These are phyloP conservation scores for Microtus californicus DNA, from an alignment of 2,797 vertebrate species.

Conservation along the genomic window DNA sequence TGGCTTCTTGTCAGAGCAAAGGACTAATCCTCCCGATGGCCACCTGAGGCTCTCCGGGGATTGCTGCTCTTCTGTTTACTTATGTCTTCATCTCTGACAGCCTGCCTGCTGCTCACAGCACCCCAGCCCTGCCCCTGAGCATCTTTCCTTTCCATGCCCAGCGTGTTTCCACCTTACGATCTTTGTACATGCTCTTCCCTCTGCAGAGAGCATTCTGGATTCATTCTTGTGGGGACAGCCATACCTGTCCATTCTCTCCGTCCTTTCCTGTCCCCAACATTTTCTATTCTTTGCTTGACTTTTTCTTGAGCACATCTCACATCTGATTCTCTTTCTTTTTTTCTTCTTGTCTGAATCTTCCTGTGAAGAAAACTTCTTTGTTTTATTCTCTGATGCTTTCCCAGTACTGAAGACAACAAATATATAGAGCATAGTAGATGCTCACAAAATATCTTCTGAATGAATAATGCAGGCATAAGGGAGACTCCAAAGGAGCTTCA, in stretches of 20 bases:
- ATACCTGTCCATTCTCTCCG: not conserved
- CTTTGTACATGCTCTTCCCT: not conserved
- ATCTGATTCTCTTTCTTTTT: not conserved
- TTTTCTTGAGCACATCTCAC: not conserved
- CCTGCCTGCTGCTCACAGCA: not conserved
- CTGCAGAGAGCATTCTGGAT: not conserved
- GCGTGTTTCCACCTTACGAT: not conserved
- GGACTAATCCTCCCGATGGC: not conserved
- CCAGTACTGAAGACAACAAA: not conserved
- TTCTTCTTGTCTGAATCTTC: not conserved
- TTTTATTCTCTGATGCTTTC: not conserved
- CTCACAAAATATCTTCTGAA: not conserved
- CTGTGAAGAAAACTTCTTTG: not conserved
- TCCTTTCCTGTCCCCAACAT: too few relatives aligned
- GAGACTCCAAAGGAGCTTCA: not conserved
- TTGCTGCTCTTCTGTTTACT: not conserved
- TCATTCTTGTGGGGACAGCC: not conserved
- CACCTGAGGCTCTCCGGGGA: fast-evolving
- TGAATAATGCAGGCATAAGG: not conserved
- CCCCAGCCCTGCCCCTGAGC: not conserved
- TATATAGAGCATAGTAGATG: not conserved
- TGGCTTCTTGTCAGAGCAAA: not conserved
- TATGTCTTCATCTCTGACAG: not conserved
- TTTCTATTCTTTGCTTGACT: not conserved
- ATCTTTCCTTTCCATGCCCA: not conserved